Evolutionary conservation across 2,113 vertebrate species (phyloP), one percentile per base, ranked within the genome.

Genomic region (Brachypodius melanocephalos): DNA sequence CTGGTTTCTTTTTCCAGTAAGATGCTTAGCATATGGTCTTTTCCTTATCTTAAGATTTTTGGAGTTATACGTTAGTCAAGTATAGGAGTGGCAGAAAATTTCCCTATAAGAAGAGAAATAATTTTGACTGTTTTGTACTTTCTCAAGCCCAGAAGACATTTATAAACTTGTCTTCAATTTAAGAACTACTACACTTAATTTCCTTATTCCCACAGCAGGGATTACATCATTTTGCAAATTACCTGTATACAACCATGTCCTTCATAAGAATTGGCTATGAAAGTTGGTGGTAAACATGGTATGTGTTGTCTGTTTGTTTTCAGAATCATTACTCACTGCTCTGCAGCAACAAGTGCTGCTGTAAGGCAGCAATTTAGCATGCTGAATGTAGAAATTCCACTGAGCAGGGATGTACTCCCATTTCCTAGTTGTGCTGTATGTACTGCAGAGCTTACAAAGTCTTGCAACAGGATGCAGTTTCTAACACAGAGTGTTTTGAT

Each of bases 301-400:
- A 8, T 7, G 14, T 25, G 20, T 6, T 57, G 14, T 17, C 59
- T 65, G 8, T 49, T 77, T 65, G 9, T 38, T 74, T 80, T 62
- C 67, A 84, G 65, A 42, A 10, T 63, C n/a, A 10, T 31, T 45
- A 48, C 14, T 45, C 58, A 34, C 14, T 11, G 4, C 51, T 49
- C 11, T 67, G 58, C 67, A 76, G 82, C 46, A 38, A 14, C 8
- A 67, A 54, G 24, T 36, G 43, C 46, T 62, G 42, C 32, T 48
- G 3, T 5, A 55, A 67, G 15, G 69, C 42, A 71, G n/a, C 1
- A 5, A 46, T 40, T 57, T 4, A 18, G 38, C 4, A 1, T 2
- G 12, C 31, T 43, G 12, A 1, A 75, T 2, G 9, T 15, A 51
- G 16, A 8, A 67, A 34, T n/a, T 31, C 43, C 63, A 46, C 25